A percentile compares a stretch with the other conserved stretches of the same genome.
Evolutionary conservation across 2,113 vertebrate genomes (phyloP).

Genomic region (Otus sunia): DNA sequence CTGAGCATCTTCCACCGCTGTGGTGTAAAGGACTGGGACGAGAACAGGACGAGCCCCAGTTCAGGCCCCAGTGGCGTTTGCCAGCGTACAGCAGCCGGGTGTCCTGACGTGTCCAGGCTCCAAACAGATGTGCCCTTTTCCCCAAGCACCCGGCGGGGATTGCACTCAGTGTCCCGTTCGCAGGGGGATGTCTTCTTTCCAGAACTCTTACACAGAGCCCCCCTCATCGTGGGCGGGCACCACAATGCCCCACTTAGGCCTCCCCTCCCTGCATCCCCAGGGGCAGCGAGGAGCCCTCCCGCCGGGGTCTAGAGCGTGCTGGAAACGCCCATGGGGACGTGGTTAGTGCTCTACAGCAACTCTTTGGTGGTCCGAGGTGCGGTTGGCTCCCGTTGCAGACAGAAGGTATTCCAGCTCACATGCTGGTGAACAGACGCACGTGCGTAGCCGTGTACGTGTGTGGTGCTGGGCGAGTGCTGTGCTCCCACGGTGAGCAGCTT

Average conservation of each 20-base stretch:
- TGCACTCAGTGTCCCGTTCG: not conserved
- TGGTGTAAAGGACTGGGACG: accelerated
- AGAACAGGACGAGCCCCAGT: not conserved
- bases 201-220: not conserved
- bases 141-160: accelerated
- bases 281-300: accelerated
- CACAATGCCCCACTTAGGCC: accelerated
- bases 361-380: not conserved
- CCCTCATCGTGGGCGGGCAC: not conserved
- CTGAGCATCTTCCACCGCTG: accelerated
- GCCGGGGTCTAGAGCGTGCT: accelerated
- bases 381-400: not conserved
- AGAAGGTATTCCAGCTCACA: not conserved
- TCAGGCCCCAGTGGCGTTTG: not conserved
- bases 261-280: not conserved
- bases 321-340: accelerated
- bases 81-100: accelerated
- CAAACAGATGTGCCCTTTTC: not conserved
- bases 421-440: too few relatives aligned
- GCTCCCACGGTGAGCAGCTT: not conserved
- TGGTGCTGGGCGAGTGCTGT: accelerated
- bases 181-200: not conserved
- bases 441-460: accelerated
- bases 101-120: not conserved
- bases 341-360: not conserved